A percentile compares a stretch with the other conserved stretches of the same genome.
Evolutionary conservation across 2,888 invertebrate species (phyloP).

Genomic region (Dione vanillae): DNA sequence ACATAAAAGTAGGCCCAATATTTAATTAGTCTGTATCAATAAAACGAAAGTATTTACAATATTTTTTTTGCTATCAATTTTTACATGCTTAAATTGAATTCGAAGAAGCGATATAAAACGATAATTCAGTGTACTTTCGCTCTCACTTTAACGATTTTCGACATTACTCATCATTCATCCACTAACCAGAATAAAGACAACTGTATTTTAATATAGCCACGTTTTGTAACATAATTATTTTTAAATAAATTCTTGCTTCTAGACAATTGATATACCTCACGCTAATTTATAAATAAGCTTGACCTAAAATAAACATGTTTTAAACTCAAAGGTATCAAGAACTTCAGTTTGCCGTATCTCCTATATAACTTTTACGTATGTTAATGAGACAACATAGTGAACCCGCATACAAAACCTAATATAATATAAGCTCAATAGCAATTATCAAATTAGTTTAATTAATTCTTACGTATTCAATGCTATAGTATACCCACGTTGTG

Average conservation of each 20-base stretch:
- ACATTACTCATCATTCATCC: slow-evolving; percentile 5
- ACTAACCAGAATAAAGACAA: neutral
- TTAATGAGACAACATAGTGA: too few species aligned
- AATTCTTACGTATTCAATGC: slow-evolving; percentile 73
- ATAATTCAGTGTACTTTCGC: slow-evolving; percentile 22
- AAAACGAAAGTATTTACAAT: too few species aligned
- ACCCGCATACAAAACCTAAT: neutral
- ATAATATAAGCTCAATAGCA: slow-evolving; percentile 1
- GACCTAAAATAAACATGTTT: too few species aligned
- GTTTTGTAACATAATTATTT: neutral
- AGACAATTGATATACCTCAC: neutral
- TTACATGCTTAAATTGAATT: neutral
- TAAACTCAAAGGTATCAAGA: too few species aligned
- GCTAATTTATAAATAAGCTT: too few species aligned
- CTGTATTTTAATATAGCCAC: neutral
- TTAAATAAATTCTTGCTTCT: neutral
- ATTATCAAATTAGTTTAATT: slow-evolving; percentile 69
- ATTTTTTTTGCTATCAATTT: neutral
- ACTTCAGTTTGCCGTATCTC: too few species aligned
- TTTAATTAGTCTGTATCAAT: too few species aligned
- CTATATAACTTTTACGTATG: too few species aligned
- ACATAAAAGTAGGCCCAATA: too few species aligned
- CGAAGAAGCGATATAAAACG: slow-evolving; percentile 8
- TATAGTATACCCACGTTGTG: slow-evolving; percentile 55
- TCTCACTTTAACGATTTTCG: slow-evolving; percentile 19